Percentiles rank a stretch among this genome's conserved stretches.
These are phyloP conservation scores for Nothura maculosa DNA, from an alignment of 2,797 vertebrate species.

Conservation along the genomic window DNA sequence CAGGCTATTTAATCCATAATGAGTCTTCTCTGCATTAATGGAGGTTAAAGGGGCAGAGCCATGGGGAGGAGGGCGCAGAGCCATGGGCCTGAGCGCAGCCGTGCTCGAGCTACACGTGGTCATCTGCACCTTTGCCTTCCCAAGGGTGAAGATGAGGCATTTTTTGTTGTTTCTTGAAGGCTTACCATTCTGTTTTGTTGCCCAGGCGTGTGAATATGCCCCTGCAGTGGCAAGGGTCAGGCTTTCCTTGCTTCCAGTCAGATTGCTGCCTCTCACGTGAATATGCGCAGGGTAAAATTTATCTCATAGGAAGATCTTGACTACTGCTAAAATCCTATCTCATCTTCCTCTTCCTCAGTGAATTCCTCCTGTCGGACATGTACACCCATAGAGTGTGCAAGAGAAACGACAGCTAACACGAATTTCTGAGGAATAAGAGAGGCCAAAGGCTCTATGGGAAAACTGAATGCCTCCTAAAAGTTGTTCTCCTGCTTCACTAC, in stretches of 20 bases:
- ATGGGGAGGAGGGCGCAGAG: not conserved
- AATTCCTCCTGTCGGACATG: not conserved
- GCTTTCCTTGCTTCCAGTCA: not conserved
- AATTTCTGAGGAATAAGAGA: not conserved
- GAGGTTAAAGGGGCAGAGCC: not conserved
- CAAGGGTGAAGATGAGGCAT: not conserved
- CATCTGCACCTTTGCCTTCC: not conserved
- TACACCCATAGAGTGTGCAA: not conserved
- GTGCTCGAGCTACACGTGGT: not conserved
- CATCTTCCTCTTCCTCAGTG: not conserved
- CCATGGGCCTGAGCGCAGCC: not conserved
- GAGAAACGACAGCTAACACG: not conserved
- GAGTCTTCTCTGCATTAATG: not conserved
- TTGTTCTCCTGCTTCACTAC: not conserved
- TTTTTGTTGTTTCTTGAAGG: not conserved
- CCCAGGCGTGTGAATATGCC: not conserved
- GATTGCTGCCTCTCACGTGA: not conserved
- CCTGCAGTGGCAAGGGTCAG: not conserved
- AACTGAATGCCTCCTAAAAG: not conserved
- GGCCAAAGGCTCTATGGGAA: not conserved
- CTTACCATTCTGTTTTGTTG: not conserved
- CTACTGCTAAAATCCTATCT: not conserved
- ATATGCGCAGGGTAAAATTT: not conserved
- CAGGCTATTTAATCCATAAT: not conserved
- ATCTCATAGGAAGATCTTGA: not conserved